phyloP scores from a whole-genome alignment of 1,140 invertebrate genomes.

The Caenorhabditis tropicalis region DNA sequence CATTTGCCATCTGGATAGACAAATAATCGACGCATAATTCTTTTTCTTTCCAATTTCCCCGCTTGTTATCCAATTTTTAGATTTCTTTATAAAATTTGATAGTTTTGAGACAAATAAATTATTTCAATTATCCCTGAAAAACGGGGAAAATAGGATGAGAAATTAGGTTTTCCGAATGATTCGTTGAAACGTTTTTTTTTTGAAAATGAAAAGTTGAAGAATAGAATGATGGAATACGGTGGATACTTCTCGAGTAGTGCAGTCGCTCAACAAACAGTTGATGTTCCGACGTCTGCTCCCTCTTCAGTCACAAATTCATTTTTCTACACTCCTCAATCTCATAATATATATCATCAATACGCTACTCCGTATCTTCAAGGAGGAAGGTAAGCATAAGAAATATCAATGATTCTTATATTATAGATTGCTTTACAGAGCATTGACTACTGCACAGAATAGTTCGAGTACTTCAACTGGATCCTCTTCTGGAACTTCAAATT shows the following conservation, averaged over 20 bases:
- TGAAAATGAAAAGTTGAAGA: no score
- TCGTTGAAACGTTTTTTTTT: no score
- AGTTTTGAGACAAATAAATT: constrained; percentile 23
- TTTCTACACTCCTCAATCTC: constrained; percentile 23
- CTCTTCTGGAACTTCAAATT: not conserved
- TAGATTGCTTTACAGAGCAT: not conserved
- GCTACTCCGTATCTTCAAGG: constrained; percentile 20
- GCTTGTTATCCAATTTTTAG: constrained; percentile 26
- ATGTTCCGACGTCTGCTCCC: not conserved
- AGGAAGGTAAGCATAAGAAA: not conserved
- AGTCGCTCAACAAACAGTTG: not conserved
- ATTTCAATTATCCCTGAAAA: not conserved
- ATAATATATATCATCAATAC: constrained; percentile 29
- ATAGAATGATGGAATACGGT: constrained; percentile 31
- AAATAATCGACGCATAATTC: not conserved
- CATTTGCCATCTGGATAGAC: not conserved
- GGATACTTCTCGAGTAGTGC: constrained; percentile 25
- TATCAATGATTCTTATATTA: not conserved
- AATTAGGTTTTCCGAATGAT: not conserved
- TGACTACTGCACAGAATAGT: not conserved
- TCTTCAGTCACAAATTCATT: constrained; percentile 7
- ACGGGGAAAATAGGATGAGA: not conserved
- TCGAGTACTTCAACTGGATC: constrained; percentile 6
- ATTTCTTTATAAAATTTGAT: constrained; percentile 19
- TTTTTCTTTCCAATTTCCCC: not conserved